phyloP scores from a whole-genome alignment of 2,113 vertebrate species.

The Fukomys damarensis region DNA sequence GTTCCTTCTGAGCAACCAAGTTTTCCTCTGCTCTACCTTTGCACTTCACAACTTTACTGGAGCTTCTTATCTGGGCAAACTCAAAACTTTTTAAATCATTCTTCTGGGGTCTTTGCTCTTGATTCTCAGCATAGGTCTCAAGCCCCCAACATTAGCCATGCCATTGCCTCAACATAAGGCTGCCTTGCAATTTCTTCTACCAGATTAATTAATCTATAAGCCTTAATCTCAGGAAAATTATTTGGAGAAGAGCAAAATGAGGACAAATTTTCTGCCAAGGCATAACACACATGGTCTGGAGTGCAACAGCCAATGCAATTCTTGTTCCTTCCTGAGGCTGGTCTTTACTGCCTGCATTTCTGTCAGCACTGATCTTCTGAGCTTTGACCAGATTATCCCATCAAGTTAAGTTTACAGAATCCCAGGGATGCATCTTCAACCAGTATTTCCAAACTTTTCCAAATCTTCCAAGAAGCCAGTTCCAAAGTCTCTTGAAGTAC shows the following conservation, averaged over 20 bases:
- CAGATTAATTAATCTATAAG: not conserved
- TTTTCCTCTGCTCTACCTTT: not conserved
- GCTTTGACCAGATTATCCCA: not conserved
- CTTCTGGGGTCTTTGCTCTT: not conserved
- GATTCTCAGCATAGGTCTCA: not conserved
- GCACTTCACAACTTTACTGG: not conserved
- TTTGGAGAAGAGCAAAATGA: not conserved
- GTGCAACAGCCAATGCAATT: not conserved
- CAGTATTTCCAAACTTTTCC: not conserved
- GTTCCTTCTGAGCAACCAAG: not conserved
- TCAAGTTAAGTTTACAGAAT: not conserved
- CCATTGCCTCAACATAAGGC: not conserved
- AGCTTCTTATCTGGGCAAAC: not conserved
- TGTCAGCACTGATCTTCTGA: not conserved
- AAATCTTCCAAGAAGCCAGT: not conserved
- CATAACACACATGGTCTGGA: not conserved
- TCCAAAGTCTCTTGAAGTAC: not conserved
- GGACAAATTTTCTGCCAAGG: not conserved
- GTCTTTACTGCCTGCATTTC: not conserved
- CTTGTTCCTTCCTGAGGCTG: not conserved
- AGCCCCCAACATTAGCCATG: not conserved
- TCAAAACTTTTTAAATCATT: not conserved
- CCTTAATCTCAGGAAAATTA: not conserved
- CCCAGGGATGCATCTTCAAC: not conserved
- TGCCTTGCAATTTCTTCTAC: not conserved